A percentile compares a stretch with the other conserved stretches of the same genome.
Conservation (phyloP, 2,888 invertebrate species). For the Dicycla oo region DNA sequence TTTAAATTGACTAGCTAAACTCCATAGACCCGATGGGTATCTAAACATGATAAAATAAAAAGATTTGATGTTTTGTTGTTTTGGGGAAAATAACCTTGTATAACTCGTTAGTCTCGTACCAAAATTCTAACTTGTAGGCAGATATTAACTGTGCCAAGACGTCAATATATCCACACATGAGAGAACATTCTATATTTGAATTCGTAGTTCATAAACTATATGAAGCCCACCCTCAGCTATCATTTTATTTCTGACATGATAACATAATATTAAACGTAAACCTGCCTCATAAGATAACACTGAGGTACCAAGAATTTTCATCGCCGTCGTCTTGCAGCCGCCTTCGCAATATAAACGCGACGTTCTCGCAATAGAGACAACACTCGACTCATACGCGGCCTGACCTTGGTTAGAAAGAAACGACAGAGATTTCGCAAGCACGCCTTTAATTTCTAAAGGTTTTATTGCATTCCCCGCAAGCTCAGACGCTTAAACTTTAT, state of each 20-base stretch:
- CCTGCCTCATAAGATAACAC: constrained; percentile 87
- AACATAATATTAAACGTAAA: constrained; percentile 87
- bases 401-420: constrained; percentile 88
- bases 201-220: constrained; percentile 73
- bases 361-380: constrained; percentile 84
- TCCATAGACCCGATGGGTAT: too few relatives aligned
- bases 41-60: too few relatives aligned
- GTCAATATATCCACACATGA: constrained; percentile 26
- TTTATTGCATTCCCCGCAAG: constrained; percentile 90
- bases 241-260: constrained; percentile 79
- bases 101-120: not conserved
- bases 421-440: constrained; percentile 79
- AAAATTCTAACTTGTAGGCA: not conserved
- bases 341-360: constrained; percentile 87
- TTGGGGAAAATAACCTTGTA: too few relatives aligned
- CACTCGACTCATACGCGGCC: constrained; percentile 73
- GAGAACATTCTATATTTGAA: constrained; percentile 55
- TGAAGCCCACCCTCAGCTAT: constrained; percentile 71
- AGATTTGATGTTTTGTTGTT: too few relatives aligned
- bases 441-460: constrained; percentile 87
- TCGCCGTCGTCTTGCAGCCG: constrained; percentile 85
- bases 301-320: constrained; percentile 89
- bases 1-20: too few relatives aligned
- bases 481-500: constrained; percentile 90
- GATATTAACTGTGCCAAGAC: constrained; percentile 16